Base-by-base conservation (phyloP, 2,113 vertebrate genomes). In the Piprites chloris region DNA sequence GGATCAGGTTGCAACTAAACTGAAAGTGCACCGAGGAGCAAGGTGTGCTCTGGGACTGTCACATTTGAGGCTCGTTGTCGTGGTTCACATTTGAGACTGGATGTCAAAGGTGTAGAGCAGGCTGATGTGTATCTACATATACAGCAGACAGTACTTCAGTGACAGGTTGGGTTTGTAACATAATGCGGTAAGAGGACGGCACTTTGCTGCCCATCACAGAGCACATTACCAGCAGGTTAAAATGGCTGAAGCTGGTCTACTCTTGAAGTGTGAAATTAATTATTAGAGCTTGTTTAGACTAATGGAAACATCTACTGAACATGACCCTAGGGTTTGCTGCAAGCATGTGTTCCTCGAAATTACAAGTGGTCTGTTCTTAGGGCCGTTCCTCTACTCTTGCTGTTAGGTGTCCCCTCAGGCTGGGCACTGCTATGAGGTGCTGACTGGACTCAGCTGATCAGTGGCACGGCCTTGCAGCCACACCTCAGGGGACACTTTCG, bases 1-100 rank as follows among this genome's bases (percentile, higher is more conserved):
- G 41, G 41, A n/a, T 90, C 39, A 52, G 26, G 27, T 33, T 58
- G n/a, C 39, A 77, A 62, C 14, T 44, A 27, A 63, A 61, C 28
- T 13, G 30, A 5, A 47, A 91, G 59, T 1, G 59, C 18, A 53
- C 58, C 0, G 0, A 81, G 53, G 53, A 80, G 47, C 16, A 53
- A 80, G 35, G 17, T 53, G 58, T 17, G 10, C 2, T 0, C 32
- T 58, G 58, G 22, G 73, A 39, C 67, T 84, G 1, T 80, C 13
- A 5, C 2, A 4, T 67, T 39, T 39, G 52, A 62, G 37, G 18
- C 24, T 80, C 1, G 1, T 28, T 72, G 52, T 87, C 0, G 0
- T 13, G n/a, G 32, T 26, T 91, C 37, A 32, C 21, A 1, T 76
- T 47, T 72, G 67, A 76, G 73, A 33, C 10, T 3, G 22, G 47